Percentiles rank a stretch among this genome's conserved stretches.
Conservation (phyloP, 2,113 vertebrate species). For the Elephas maximus region DNA sequence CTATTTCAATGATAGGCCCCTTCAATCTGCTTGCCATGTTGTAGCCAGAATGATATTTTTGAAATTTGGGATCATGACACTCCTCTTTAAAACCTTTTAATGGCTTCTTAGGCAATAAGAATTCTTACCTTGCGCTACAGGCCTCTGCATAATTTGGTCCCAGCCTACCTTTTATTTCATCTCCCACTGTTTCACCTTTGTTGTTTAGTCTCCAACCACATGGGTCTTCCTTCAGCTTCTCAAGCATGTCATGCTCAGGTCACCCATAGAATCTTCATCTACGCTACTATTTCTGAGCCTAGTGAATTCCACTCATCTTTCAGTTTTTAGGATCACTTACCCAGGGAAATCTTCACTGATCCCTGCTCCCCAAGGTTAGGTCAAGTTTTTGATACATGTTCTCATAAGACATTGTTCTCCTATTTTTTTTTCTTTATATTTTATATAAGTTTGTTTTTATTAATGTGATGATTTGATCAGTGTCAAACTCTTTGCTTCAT, state of each 20-base stretch:
- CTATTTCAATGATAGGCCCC: not conserved
- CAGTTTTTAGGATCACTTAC: not conserved
- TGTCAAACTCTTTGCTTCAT: conserved; percentile 30
- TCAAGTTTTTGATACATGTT: conserved; percentile 30
- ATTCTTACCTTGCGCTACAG: not conserved
- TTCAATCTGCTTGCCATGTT: not conserved
- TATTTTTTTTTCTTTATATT: not conserved
- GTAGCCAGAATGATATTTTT: conserved; percentile 41
- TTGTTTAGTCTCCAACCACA: not conserved
- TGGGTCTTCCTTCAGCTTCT: not conserved
- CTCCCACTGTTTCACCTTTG: not conserved
- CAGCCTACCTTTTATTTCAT: not conserved
- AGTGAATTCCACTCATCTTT: not conserved
- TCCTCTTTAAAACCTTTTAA: not conserved
- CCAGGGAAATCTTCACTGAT: not conserved
- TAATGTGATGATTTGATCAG: conserved; percentile 35
- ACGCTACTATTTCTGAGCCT: not conserved
- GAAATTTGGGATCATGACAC: not conserved
- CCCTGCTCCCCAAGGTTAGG: not conserved
- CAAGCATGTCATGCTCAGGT: not conserved
- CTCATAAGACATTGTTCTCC: not conserved
- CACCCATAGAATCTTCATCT: not conserved
- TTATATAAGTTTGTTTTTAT: conserved; percentile 24
- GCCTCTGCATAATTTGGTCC: not conserved
- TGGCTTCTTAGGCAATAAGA: not conserved